Evolutionary conservation across 2,113 vertebrate genomes (phyloP), one percentile per base, ranked within the genome.

Genomic region (Nanorana parkeri): DNA sequence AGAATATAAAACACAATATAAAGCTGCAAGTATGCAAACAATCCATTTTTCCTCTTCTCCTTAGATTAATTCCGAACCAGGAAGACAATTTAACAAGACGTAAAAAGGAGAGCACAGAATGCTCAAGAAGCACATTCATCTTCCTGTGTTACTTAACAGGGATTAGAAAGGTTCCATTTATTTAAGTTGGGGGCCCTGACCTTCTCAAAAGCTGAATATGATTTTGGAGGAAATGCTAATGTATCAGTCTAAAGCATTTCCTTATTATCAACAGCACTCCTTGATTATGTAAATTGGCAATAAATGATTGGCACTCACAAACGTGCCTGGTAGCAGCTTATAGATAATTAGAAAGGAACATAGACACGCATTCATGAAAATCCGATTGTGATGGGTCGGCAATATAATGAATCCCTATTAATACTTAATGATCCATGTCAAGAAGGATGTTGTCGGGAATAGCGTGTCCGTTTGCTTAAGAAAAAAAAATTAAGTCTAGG

Each of bases 261-360:
- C 69, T n/a, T 79, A 83, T 61, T 83, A 83, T 84, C 68, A 80
- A 88, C 84, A 86, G 71, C 26, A 80, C 80, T 54, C 72, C 64
- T 24, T 81, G 77, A 69, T 71, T 85, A 91, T 86, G 86, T 71
- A 88, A 90, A 91, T 84, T 83, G 82, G 84, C 82, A 88, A 88
- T 83, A 89, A 88, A 87, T 91, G 89, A 91, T 81, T 91, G 88
- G 84, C 88, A 90, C 87, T 88, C 87, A 88, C 77, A 87, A 89
- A 86, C 84, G 86, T 88, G 87, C 89, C 90, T 90, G 78, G 71
- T 85, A 91, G 87, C 87, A 86, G 84, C 86, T 89, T 90, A 87
- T 84, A 85, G 86, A 88, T 92, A 92, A 92, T 91, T 90, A 91
- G 88, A 56, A 86, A 87, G 86, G 87, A 87, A 88, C 36, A 73